phyloP scores from a whole-genome alignment of 2,797 vertebrate species.

The Malurus leucopterus region DNA sequence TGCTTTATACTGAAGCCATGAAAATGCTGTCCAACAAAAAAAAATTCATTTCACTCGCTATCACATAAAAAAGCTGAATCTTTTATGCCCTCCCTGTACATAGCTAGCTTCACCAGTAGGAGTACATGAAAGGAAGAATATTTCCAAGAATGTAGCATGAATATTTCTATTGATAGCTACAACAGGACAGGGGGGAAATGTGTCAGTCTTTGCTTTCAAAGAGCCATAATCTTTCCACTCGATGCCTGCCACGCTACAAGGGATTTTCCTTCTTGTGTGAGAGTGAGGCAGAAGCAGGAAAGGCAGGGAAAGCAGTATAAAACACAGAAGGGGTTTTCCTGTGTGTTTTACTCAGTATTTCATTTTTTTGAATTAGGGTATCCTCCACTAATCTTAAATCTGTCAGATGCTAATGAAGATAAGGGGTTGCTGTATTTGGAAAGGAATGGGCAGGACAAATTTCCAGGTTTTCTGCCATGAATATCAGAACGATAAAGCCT shows the following conservation, averaged over 20 bases:
- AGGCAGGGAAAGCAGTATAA: background rate
- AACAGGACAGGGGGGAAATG: background rate
- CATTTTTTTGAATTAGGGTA: background rate
- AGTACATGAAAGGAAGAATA: background rate
- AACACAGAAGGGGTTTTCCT: background rate
- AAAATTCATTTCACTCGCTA: background rate
- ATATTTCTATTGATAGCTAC: background rate
- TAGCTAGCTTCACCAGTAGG: background rate
- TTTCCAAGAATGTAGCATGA: background rate
- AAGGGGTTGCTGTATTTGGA: constrained; percentile 14
- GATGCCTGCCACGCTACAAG: background rate
- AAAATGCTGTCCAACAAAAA: background rate
- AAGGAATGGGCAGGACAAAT: constrained; percentile 34
- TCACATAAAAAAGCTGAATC: background rate
- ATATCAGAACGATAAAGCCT: constrained; percentile 44
- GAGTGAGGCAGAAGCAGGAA: background rate
- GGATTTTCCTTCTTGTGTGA: background rate
- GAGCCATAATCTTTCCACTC: background rate
- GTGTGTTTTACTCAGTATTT: background rate
- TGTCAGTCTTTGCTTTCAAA: background rate
- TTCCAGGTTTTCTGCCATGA: constrained; percentile 52
- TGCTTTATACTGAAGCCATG: background rate
- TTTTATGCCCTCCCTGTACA: background rate
- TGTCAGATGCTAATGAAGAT: constrained; percentile 36
- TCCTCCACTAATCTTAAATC: constrained; percentile 47